A percentile compares a stretch with the other conserved stretches of the same genome.
Conservation (phyloP, 2,797 vertebrate genomes). For the Myotis findleyi region DNA sequence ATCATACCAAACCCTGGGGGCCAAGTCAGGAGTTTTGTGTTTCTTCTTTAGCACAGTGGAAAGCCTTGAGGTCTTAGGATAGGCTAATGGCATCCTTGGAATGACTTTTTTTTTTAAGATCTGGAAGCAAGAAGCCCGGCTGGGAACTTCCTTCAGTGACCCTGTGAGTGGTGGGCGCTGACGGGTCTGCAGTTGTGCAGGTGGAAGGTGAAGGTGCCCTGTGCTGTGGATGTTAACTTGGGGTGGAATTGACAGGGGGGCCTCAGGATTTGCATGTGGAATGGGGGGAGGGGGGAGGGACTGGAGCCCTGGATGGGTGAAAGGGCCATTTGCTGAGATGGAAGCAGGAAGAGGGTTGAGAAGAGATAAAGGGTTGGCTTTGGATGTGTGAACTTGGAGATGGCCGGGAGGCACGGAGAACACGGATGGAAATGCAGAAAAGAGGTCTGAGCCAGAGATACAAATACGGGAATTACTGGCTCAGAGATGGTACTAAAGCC, state of each 20-base stretch:
- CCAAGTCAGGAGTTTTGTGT: background rate
- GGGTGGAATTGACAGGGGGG: too few relatives aligned
- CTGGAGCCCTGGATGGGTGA: background rate
- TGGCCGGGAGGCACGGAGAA: background rate
- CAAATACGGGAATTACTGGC: too few relatives aligned
- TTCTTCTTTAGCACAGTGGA: background rate
- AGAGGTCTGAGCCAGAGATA: background rate
- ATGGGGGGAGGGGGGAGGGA: background rate
- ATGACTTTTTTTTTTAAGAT: background rate
- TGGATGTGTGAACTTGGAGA: background rate
- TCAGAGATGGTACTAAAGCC: background rate
- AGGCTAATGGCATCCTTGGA: background rate
- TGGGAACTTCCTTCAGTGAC: rapidly evolving
- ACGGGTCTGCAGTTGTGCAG: rapidly evolving
- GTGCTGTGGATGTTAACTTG: background rate
- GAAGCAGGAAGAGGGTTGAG: too few relatives aligned
- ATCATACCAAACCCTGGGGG: background rate
- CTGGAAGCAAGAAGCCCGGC: too few relatives aligned
- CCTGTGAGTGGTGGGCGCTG: background rate
- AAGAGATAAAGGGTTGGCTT: background rate
- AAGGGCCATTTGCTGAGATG: background rate
- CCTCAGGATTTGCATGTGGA: background rate
- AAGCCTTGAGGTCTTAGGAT: background rate
- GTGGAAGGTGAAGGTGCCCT: background rate
- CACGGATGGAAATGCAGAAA: background rate